Conservation (phyloP, 23 tunicate species). For the Botrylloides violaceus region DNA sequence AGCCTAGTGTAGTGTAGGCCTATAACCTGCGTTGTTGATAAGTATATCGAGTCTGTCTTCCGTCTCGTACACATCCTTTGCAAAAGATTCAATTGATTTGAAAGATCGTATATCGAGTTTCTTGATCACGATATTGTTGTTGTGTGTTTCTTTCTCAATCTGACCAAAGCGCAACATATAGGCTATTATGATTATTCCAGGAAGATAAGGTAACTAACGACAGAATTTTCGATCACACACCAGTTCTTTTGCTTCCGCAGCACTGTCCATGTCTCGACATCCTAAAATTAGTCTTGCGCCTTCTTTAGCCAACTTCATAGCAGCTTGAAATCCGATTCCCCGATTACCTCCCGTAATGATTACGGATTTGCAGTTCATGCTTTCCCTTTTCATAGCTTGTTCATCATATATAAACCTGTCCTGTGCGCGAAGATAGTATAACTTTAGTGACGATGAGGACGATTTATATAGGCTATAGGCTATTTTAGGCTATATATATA, state of each 20-base stretch:
- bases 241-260: neutral
- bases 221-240: too few species aligned
- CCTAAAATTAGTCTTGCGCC: neutral
- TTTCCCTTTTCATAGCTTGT: too few species aligned
- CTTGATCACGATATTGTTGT: neutral
- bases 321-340: neutral
- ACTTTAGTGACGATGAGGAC: too few species aligned
- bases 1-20: too few species aligned
- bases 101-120: neutral
- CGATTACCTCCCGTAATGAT: neutral
- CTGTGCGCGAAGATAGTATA: too few species aligned
- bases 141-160: neutral
- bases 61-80: neutral
- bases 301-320: neutral
- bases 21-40: conserved; percentile 10
- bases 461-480: too few species aligned
- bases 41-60: conserved; percentile 14
- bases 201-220: too few species aligned
- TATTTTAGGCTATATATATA: too few species aligned
- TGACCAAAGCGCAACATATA: too few species aligned
- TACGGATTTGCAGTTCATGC: neutral
- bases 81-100: neutral
- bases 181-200: too few species aligned
- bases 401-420: too few species aligned
- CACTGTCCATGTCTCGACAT: neutral